Evolutionary conservation across 2,888 invertebrate genomes (phyloP).

Genomic region (Acanthosepion pharaonis): DNA sequence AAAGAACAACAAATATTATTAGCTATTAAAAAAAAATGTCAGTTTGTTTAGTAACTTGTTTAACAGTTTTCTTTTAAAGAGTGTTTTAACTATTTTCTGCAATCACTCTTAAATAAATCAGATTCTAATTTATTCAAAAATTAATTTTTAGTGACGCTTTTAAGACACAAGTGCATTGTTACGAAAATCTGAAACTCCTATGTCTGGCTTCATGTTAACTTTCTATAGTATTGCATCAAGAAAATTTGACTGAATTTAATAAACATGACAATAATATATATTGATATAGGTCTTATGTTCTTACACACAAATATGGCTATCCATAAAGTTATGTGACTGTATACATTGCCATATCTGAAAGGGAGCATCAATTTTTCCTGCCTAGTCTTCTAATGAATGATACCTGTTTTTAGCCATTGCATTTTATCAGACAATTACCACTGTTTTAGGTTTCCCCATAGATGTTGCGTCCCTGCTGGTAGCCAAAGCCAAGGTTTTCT

Average conservation of each 20-base stretch:
- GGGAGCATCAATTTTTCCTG: background rate
- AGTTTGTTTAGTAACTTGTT: no score
- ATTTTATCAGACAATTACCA: background rate
- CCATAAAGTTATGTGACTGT: background rate
- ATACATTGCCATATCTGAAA: background rate
- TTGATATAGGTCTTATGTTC: background rate
- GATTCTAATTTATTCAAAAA: no score
- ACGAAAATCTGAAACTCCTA: no score
- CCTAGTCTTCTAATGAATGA: background rate
- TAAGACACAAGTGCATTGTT: no score
- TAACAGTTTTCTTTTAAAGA: no score
- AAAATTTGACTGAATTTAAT: background rate
- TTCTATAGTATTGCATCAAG: background rate
- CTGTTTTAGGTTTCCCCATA: background rate
- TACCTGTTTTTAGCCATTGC: background rate
- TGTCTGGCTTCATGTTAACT: no score
- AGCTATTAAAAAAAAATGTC: no score
- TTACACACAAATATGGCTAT: no score
- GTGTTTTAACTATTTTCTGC: no score
- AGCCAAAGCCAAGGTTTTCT: background rate
- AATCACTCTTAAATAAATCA: no score
- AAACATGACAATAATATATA: background rate
- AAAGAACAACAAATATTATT: no score
- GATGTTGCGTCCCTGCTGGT: background rate
- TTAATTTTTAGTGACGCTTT: no score